A percentile compares a stretch with the other conserved stretches of the same genome.
These are phyloP conservation scores for Phyllostomus discolor DNA, from an alignment of 2,113 vertebrate species.

Conservation along the genomic window DNA sequence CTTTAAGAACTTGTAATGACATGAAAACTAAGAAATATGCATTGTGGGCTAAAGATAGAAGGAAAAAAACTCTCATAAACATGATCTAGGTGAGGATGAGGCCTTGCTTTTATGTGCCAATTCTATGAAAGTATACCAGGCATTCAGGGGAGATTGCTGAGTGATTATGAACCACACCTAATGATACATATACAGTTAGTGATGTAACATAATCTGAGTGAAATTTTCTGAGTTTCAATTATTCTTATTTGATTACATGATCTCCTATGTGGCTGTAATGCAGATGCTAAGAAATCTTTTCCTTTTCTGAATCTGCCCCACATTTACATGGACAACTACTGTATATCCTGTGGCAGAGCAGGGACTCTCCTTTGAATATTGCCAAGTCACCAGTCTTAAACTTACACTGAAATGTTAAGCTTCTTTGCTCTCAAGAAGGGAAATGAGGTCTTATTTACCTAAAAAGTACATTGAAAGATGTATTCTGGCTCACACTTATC, in stretches of 20 bases:
- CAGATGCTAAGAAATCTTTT: not conserved
- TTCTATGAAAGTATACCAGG: not conserved
- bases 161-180: not conserved
- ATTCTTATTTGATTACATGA: not conserved
- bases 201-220: not conserved
- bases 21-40: not conserved
- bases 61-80: not conserved
- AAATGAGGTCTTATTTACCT: constrained; percentile 28
- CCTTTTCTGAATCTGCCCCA: constrained; percentile 22
- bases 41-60: not conserved
- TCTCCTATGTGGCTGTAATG: not conserved
- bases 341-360: not conserved
- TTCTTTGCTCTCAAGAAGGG: constrained; percentile 14
- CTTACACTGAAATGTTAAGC: constrained; percentile 38
- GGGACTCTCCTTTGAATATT: constrained; percentile 43
- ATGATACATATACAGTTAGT: not conserved
- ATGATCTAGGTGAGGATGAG: not conserved
- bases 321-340: not conserved
- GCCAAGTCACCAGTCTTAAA: constrained; percentile 37
- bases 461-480: constrained; percentile 25
- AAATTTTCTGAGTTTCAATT: not conserved
- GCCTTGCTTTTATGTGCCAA: not conserved
- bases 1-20: not conserved
- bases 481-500: not conserved
- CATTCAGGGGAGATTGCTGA: not conserved